phyloP scores from a whole-genome alignment of 37 sponge, comb jelly and placozoan species.

The Geodia barretti region DNA sequence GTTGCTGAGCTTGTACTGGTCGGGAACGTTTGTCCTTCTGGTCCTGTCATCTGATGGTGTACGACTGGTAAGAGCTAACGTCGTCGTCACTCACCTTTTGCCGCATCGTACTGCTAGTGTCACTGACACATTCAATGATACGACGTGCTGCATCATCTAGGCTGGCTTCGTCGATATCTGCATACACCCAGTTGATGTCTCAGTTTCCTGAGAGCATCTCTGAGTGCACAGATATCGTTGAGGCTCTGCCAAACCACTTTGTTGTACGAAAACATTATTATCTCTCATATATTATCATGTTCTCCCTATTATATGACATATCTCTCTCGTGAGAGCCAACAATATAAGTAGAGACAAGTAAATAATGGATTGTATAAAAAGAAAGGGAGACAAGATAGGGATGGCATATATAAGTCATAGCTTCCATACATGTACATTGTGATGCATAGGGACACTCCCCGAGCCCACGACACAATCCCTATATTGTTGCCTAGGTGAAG shows the following conservation, averaged over 20 bases:
- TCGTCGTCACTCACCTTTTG: conserved; percentile 34
- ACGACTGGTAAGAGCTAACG: conserved; percentile 52
- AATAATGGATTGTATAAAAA: no score
- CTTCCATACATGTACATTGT: no score
- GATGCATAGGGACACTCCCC: no score
- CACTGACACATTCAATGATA: conserved; percentile 33
- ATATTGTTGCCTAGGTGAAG: no score
- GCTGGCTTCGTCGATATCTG: conserved; percentile 10
- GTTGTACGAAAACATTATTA: no score
- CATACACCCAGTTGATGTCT: conserved; percentile 67
- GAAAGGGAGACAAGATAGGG: no score
- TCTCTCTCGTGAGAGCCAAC: no score
- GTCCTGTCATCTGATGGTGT: conserved; percentile 44
- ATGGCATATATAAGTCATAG: no score
- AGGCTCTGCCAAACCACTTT: conserved; percentile 50
- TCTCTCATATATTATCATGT: no score
- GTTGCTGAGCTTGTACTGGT: conserved; percentile 62
- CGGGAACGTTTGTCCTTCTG: conserved; percentile 14
- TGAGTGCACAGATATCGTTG: conserved; percentile 20
- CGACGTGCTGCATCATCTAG: conserved; percentile 45
- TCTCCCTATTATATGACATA: no score
- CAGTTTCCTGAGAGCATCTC: conserved; percentile 18
- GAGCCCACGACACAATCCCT: no score
- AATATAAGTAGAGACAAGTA: no score
- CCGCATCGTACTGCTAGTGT: conserved; percentile 32